These are phyloP conservation scores for Parambassis ranga DNA, from an alignment of 2,797 vertebrate genomes.

Conservation along the genomic window DNA sequence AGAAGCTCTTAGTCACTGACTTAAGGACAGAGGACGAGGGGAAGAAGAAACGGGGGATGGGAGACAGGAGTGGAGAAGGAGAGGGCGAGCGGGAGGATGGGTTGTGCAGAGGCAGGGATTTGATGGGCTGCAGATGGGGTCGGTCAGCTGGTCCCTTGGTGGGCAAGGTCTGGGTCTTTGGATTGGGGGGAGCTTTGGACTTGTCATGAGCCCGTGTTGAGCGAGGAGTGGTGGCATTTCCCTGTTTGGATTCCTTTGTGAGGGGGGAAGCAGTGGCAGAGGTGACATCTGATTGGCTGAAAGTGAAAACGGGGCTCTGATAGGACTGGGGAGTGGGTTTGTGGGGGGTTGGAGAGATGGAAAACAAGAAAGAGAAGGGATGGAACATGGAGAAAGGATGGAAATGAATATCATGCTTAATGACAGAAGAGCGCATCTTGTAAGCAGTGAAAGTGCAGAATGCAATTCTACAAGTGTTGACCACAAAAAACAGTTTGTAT, in stretches of 20 bases:
- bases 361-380: constrained; percentile 74
- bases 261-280: constrained; percentile 73
- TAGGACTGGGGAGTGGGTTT: constrained; percentile 76
- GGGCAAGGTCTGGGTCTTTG: constrained; percentile 92
- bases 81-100: constrained; percentile 84
- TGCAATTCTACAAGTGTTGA: not conserved
- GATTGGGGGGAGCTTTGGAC: constrained; percentile 74
- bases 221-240: constrained; percentile 74
- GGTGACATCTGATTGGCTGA: constrained; percentile 85
- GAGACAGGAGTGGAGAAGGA: constrained; percentile 83
- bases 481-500: constrained; percentile 3
- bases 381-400: constrained; percentile 78
- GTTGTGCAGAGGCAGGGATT: constrained; percentile 85
- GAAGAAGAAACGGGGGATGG: constrained; percentile 85
- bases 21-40: constrained; percentile 85
- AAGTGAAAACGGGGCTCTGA: constrained; percentile 87
- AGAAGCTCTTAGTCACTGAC: constrained; percentile 86
- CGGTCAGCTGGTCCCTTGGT: constrained; percentile 85
- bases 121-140: constrained; percentile 85
- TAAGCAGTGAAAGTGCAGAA: constrained; percentile 61
- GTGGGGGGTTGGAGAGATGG: constrained; percentile 68
- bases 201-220: constrained; percentile 73
- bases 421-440: constrained; percentile 72
- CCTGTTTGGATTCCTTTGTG: constrained; percentile 77
- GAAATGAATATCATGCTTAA: constrained; percentile 80